phyloP scores from a whole-genome alignment of 2,888 invertebrate species.

The Nezara viridula region DNA sequence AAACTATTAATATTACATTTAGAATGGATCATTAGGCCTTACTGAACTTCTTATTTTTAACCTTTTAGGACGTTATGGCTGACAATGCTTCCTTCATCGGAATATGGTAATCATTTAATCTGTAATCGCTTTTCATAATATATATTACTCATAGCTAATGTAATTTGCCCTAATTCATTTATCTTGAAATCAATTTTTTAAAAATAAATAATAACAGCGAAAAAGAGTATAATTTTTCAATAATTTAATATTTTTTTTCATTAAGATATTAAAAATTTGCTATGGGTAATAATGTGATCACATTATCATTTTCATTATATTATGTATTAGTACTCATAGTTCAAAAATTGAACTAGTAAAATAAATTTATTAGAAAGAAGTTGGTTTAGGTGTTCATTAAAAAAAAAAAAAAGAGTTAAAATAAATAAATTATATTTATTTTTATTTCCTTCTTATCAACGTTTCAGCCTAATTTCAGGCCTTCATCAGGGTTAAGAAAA shows the following conservation, averaged over 20 bases:
- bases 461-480: too few relatives aligned
- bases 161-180: neutral
- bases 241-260: neutral
- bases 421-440: too few relatives aligned
- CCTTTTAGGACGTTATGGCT: slow-evolving; percentile 23
- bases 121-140: neutral
- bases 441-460: too few relatives aligned
- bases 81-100: slow-evolving; percentile 3
- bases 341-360: too few relatives aligned
- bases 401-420: neutral
- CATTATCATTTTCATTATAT: neutral
- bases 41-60: slow-evolving; percentile 23
- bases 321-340: neutral
- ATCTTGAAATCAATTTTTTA: neutral
- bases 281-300: neutral
- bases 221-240: too few relatives aligned
- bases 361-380: too few relatives aligned
- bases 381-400: too few relatives aligned
- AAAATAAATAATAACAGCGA: too few relatives aligned
- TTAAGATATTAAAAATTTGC: too few relatives aligned
- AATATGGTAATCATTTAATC: slow-evolving; percentile 15
- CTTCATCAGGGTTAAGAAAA: too few relatives aligned
- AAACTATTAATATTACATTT: neutral
- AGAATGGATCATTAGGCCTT: neutral
- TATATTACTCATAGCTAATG: neutral